Percentiles rank a stretch among this genome's conserved stretches.
These are phyloP conservation scores for Vidua chalybeata DNA, from an alignment of 2,113 vertebrate species.

Conservation along the genomic window DNA sequence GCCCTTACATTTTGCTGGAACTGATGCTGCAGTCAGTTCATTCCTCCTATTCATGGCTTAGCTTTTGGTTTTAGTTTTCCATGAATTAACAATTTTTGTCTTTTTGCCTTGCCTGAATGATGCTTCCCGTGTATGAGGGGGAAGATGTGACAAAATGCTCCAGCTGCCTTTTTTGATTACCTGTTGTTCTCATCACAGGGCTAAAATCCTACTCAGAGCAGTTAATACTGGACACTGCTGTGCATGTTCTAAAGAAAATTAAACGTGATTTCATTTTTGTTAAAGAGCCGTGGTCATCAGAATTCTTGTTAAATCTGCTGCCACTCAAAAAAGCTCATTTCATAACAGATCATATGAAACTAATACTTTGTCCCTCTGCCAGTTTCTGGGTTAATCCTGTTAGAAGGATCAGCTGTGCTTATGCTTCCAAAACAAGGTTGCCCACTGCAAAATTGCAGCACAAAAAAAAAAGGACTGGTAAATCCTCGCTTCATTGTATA, in stretches of 20 bases:
- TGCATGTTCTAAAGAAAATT: neutral
- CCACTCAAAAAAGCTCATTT: slow-evolving; percentile 25
- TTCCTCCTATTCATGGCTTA: neutral
- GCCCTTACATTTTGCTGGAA: neutral
- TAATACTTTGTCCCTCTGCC: neutral
- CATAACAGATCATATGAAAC: neutral
- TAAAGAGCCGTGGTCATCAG: neutral
- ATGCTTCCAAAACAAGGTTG: neutral
- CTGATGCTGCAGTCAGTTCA: neutral
- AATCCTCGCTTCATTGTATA: fast-evolving
- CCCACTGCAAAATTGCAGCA: neutral
- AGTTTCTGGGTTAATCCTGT: slow-evolving; percentile 2
- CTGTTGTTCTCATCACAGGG: neutral
- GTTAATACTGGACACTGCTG: neutral
- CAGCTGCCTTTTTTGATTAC: neutral
- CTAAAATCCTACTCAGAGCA: neutral
- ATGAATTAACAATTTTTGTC: neutral
- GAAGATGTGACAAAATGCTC: neutral
- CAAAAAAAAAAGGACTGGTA: neutral
- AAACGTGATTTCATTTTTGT: neutral
- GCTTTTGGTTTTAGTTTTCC: neutral
- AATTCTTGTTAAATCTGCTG: neutral
- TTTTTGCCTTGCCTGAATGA: neutral
- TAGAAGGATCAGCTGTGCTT: neutral
- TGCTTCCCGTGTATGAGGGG: neutral